Percentiles rank a stretch among this genome's conserved stretches.
Conservation (phyloP, 2,113 vertebrate species). For the Siniperca chuatsi region DNA sequence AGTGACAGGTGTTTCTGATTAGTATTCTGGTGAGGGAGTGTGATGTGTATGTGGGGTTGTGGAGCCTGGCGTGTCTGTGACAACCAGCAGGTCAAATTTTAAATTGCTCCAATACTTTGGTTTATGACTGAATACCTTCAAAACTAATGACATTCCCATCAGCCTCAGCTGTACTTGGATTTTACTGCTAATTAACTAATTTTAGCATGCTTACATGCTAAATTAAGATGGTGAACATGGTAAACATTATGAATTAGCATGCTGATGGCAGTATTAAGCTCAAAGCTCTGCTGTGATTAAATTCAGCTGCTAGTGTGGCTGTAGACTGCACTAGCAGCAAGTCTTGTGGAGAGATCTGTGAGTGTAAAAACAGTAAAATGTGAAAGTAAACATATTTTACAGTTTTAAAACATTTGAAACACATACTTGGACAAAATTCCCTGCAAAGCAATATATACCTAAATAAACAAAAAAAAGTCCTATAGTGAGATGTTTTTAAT, state of each 20-base stretch:
- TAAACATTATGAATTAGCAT: neutral
- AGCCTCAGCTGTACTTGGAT: neutral
- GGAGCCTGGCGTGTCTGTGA: too few relatives aligned
- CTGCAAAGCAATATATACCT: neutral
- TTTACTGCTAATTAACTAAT: neutral
- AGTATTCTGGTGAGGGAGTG: too few relatives aligned
- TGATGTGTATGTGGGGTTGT: too few relatives aligned
- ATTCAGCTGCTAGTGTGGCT: neutral
- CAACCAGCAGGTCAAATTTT: too few relatives aligned
- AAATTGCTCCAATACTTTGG: too few relatives aligned
- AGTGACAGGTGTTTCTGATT: too few relatives aligned
- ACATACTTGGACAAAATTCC: neutral
- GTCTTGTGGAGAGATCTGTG: neutral
- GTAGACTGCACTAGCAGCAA: neutral
- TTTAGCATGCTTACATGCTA: neutral
- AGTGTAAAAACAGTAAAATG: neutral
- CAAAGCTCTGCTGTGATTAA: neutral
- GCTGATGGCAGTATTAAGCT: neutral
- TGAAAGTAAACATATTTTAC: neutral
- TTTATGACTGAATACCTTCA: neutral
- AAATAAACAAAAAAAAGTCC: neutral
- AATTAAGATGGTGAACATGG: neutral
- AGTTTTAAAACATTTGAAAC: neutral
- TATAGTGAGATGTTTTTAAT: neutral
- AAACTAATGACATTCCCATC: neutral